Conservation (phyloP, 2,113 vertebrate genomes). For the Carettochelys insculpta region DNA sequence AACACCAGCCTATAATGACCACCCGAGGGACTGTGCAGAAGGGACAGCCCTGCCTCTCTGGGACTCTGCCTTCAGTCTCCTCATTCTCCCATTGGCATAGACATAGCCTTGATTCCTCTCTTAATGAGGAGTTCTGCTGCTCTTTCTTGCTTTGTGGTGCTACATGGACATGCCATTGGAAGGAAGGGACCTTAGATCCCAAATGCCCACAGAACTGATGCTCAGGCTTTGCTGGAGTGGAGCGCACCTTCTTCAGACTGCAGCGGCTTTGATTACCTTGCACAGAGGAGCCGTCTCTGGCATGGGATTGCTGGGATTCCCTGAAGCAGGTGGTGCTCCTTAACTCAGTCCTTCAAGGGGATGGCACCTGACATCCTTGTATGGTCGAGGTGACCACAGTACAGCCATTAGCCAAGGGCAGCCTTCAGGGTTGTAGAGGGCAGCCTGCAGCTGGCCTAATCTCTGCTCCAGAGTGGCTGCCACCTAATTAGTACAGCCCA, state of each 20-base stretch:
- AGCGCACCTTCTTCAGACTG: neutral
- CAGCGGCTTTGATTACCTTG: neutral
- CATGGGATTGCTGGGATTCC: neutral
- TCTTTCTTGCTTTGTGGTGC: neutral
- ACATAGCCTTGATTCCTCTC: neutral
- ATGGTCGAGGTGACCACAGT: neutral
- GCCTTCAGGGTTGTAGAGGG: neutral
- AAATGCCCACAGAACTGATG: fast-evolving
- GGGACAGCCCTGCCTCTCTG: slow-evolving; percentile 26
- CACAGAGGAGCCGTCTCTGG: neutral
- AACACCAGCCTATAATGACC: slow-evolving; percentile 59
- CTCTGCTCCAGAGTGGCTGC: neutral
- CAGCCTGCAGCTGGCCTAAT: neutral
- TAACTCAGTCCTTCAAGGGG: neutral
- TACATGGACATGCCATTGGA: neutral
- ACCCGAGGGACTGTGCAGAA: slow-evolving; percentile 39
- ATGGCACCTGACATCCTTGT: neutral
- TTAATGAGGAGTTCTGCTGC: neutral
- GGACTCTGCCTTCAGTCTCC: slow-evolving; percentile 28
- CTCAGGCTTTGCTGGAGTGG: neutral
- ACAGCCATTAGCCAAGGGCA: neutral
- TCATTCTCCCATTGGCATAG: slow-evolving; percentile 23
- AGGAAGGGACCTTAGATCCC: neutral
- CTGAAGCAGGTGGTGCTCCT: neutral
- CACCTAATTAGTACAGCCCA: neutral